A percentile compares a stretch with the other conserved stretches of the same genome.
These are phyloP conservation scores for Ursus arctos DNA, from an alignment of 2,113 vertebrate genomes.

Conservation along the genomic window DNA sequence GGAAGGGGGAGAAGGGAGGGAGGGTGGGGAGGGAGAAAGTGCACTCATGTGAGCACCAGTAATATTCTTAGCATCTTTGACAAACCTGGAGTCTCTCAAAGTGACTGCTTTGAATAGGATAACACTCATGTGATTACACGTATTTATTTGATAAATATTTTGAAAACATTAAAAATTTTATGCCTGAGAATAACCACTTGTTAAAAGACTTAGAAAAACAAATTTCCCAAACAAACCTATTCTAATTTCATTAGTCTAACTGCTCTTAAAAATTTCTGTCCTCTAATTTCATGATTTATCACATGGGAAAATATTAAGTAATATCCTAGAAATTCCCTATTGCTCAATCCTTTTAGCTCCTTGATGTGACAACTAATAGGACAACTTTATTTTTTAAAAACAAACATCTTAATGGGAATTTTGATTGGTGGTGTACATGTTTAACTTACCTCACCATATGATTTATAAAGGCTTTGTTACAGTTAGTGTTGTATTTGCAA, in stretches of 20 bases:
- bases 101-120: background rate
- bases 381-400: slow-evolving; percentile 44
- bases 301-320: background rate
- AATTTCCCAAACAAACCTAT: slow-evolving; percentile 30
- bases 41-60: background rate
- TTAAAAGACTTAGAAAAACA: slow-evolving; percentile 21
- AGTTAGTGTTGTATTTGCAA: slow-evolving; percentile 96
- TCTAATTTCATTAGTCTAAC: slow-evolving; percentile 48
- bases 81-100: slow-evolving; percentile 8
- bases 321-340: slow-evolving; percentile 6
- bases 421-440: background rate
- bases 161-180: slow-evolving; percentile 55
- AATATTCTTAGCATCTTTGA: slow-evolving; percentile 38
- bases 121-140: background rate
- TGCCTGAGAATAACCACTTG: background rate
- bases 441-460: slow-evolving; percentile 94
- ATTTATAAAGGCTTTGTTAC: slow-evolving; percentile 94
- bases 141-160: slow-evolving; percentile 43
- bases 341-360: background rate
- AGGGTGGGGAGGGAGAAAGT: background rate
- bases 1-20: background rate
- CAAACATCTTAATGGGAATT: slow-evolving; percentile 25
- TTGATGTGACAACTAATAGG: slow-evolving; percentile 25
- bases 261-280: slow-evolving; percentile 41
- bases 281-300: slow-evolving; percentile 30